Evolutionary conservation across 2,888 invertebrate species (phyloP).

Genomic region (Silvanus unidentatus): DNA sequence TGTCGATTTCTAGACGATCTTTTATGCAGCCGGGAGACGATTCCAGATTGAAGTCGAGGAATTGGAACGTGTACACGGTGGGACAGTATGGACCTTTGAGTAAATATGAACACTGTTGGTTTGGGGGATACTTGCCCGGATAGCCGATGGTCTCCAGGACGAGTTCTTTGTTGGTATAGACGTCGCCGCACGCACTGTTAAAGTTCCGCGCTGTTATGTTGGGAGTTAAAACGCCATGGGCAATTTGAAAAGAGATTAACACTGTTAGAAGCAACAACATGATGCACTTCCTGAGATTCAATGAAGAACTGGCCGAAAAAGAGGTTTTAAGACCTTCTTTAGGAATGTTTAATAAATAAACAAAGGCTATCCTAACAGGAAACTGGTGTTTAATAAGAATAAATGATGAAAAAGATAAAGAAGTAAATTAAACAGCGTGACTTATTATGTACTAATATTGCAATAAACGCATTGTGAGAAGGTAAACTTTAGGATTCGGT

Average conservation of each 20-base stretch:
- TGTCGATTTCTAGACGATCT: conserved; percentile 50
- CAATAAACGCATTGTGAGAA: background rate
- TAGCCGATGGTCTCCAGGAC: conserved; percentile 51
- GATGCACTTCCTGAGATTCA: no score
- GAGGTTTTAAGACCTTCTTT: conserved; percentile 1
- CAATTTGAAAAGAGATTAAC: no score
- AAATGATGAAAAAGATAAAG: conserved; percentile 15
- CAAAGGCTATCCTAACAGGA: conserved; percentile 27
- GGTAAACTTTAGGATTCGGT: conserved; percentile 1
- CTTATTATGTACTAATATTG: conserved; percentile 15
- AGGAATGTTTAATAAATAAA: conserved; percentile 14
- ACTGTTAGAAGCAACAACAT: no score
- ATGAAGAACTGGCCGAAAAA: background rate
- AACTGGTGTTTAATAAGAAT: conserved; percentile 26
- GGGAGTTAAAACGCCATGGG: background rate
- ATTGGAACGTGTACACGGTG: conserved; percentile 51
- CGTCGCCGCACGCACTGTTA: conserved; percentile 38
- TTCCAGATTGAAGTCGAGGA: conserved; percentile 52
- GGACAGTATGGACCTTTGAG: conserved; percentile 49
- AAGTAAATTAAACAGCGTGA: conserved; percentile 23
- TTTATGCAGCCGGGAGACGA: conserved; percentile 48
- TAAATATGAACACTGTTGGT: conserved; percentile 48
- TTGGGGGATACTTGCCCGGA: conserved; percentile 46
- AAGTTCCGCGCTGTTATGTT: conserved; percentile 11
- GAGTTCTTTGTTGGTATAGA: conserved; percentile 47